Evolutionary conservation across 2,113 vertebrate genomes (phyloP), one percentile per base, ranked within the genome.

Genomic region (Coturnix japonica): DNA sequence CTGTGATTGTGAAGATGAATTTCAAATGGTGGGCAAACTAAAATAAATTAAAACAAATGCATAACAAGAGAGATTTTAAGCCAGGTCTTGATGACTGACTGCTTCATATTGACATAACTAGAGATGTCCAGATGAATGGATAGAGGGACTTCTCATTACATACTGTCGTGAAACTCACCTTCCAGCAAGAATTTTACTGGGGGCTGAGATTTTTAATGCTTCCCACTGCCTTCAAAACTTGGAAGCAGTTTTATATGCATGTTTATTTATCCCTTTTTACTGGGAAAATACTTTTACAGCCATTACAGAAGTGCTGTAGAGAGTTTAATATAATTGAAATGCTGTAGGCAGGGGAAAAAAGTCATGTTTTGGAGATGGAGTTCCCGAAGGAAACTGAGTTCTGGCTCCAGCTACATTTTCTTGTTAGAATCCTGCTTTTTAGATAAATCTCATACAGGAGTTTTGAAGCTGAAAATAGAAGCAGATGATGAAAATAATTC

Each of bases 401-500:
- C 88, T 92, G 80, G 81, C 41, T 71, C 47, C 53, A 89, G 66
- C 22, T 56, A 37, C 31, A 31, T 94, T 95, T 93, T 67, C 92
- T 95, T 96, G 81, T 75, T 93, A 96, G 91, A 92, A 94, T 95
- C 66, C 70, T 94, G 30, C 75, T 90, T 94, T 96, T 96, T 85
- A 96, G 94, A 96, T 93, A 96, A 97, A 96, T 85, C 89, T 91
- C 89, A 89, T 87, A 63, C 51, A 86, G 54, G 74, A 89, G 84
- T 93, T 96, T 93, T 47, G 67, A 94, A 90, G 91, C 74, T 41
- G 60, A 95, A 93, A 96, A 91, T 82, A 92, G 96, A 95, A 95
- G 83, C 77, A 95, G 91, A 89, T 93, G 96, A 95, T 95, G 95
- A 94, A 95, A 96, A 95, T 60, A 65, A 81, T 91, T 93, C 84